Evolutionary conservation across 2,888 invertebrate species (phyloP).

Genomic region (Hyposoter didymator): DNA sequence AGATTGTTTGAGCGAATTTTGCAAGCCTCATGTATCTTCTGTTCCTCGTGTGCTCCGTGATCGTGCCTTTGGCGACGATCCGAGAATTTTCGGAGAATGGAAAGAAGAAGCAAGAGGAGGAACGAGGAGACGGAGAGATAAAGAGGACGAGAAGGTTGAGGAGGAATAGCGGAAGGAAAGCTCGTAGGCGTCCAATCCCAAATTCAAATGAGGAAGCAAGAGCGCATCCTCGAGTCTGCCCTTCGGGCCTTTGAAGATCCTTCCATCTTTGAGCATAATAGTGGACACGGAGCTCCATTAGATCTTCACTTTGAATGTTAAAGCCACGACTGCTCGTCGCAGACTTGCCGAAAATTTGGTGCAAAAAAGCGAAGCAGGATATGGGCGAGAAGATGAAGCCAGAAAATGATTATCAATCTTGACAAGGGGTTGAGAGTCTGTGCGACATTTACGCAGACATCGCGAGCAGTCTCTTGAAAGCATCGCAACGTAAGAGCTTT

Average conservation of each 20-base stretch:
- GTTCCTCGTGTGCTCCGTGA: neutral
- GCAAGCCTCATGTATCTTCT: constrained; percentile 4
- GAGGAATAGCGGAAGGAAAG: constrained; percentile 14
- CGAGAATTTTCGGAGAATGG: constrained; percentile 10
- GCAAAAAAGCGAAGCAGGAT: constrained; percentile 34
- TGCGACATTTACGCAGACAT: neutral
- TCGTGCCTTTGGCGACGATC: constrained; percentile 6
- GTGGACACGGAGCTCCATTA: constrained; percentile 70
- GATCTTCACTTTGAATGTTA: constrained; percentile 70
- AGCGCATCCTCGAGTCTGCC: constrained; percentile 36
- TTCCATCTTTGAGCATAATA: constrained; percentile 74
- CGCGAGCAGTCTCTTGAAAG: constrained; percentile 26
- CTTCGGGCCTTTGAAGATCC: constrained; percentile 76
- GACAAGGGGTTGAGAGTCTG: constrained; percentile 25
- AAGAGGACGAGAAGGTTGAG: neutral
- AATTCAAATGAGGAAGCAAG: constrained; percentile 77
- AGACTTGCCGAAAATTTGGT: constrained; percentile 71
- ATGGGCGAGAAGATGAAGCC: constrained; percentile 39
- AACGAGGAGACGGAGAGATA: constrained; percentile 33
- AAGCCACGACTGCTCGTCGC: constrained; percentile 67
- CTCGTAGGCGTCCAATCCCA: constrained; percentile 71
- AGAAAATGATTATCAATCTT: constrained; percentile 58
- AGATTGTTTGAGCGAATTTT: constrained; percentile 75
- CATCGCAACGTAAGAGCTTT: constrained; percentile 27
- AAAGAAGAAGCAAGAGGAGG: constrained; percentile 36